Evolutionary conservation across 2,888 invertebrate genomes (phyloP).

Genomic region (Lamellibrachia satsuma): DNA sequence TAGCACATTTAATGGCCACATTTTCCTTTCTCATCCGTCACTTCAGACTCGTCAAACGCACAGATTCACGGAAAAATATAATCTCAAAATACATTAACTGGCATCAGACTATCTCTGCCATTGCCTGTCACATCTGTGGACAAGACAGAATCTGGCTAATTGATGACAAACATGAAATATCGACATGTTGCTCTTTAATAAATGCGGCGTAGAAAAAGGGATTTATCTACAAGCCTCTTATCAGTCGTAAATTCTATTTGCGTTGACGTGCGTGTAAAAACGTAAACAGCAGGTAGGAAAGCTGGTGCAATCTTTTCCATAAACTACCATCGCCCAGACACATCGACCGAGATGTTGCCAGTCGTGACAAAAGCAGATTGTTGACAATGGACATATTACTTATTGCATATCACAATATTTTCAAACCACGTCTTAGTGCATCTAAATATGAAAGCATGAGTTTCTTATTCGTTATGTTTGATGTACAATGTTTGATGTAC

Average conservation of each 20-base stretch:
- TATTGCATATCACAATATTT: too few species aligned
- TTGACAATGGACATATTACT: too few species aligned
- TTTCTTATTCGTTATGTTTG: too few species aligned
- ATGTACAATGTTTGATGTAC: too few species aligned
- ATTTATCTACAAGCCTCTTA: slow-evolving; percentile 17
- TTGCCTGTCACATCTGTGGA: not conserved
- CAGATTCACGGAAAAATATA: not conserved
- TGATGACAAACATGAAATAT: slow-evolving; percentile 12
- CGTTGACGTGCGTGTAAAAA: not conserved
- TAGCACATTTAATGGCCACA: not conserved
- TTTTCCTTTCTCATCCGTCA: slow-evolving; percentile 4
- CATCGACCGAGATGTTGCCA: not conserved
- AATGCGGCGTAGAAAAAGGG: not conserved
- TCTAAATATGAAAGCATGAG: too few species aligned
- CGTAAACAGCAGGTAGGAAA: not conserved
- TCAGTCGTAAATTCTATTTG: slow-evolving; percentile 9
- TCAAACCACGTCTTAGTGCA: too few species aligned
- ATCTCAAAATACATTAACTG: not conserved
- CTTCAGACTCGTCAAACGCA: not conserved
- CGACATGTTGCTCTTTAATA: slow-evolving; percentile 1
- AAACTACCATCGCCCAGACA: not conserved
- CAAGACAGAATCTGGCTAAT: not conserved
- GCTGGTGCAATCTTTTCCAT: slow-evolving; percentile 13
- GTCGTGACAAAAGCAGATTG: not conserved
- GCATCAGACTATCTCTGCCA: not conserved